A percentile compares a stretch with the other conserved stretches of the same genome.
Conservation (phyloP, 2,797 vertebrate species). For the Dendrocincla tyrannina region DNA sequence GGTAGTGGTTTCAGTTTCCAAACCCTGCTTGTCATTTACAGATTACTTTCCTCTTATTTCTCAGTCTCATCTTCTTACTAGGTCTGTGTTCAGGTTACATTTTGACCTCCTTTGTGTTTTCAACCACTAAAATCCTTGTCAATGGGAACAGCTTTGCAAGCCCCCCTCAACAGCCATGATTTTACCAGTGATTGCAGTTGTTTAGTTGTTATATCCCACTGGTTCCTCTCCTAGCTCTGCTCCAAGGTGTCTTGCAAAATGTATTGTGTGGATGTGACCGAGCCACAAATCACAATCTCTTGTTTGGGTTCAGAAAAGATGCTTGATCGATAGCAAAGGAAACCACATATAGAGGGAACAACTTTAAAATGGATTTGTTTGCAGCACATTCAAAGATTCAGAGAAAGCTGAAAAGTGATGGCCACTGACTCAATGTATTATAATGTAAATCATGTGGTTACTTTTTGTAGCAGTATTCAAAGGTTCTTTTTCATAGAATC, state of each 20-base stretch:
- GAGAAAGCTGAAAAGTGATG: neutral
- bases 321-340: neutral
- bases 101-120: neutral
- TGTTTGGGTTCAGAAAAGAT: neutral
- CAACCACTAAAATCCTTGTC: neutral
- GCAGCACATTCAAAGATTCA: neutral
- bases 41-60: neutral
- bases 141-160: neutral
- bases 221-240: neutral
- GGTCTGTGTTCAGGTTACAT: neutral
- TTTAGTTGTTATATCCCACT: neutral
- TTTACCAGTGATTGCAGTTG: neutral
- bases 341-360: neutral
- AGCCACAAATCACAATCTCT: neutral
- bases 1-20: neutral
- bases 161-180: neutral
- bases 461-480: neutral
- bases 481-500: neutral
- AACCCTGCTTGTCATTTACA: neutral
- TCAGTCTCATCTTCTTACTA: neutral
- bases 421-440: neutral
- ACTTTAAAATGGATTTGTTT: neutral
- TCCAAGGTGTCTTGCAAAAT: neutral
- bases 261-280: rapidly evolving
- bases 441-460: rapidly evolving